Conservation (phyloP, 2,888 invertebrate genomes). For the Tetragonula carbonaria region DNA sequence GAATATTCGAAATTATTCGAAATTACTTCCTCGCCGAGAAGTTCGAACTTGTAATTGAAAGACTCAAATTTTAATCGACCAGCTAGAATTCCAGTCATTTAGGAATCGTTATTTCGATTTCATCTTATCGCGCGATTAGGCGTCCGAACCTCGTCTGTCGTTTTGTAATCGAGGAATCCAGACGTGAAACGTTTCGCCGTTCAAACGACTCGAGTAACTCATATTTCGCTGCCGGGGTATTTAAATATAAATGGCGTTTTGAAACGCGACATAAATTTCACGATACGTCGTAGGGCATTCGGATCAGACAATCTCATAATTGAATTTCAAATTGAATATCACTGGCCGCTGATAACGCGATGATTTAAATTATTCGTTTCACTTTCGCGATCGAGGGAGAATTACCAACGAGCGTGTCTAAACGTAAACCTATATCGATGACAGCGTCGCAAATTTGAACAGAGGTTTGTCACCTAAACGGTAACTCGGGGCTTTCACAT, state of each 20-base stretch:
- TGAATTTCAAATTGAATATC: neutral
- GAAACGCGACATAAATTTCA: neutral
- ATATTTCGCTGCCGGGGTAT: too few relatives aligned
- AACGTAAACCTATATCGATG: slow-evolving; percentile 8
- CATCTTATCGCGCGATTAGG: too few relatives aligned
- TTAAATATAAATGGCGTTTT: too few relatives aligned
- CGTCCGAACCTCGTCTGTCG: too few relatives aligned
- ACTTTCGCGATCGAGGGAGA: neutral
- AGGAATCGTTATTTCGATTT: too few relatives aligned
- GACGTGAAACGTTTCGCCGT: too few relatives aligned
- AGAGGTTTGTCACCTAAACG: neutral
- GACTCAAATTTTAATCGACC: neutral
- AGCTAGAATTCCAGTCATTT: too few relatives aligned
- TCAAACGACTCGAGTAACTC: too few relatives aligned
- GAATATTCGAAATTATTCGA: too few relatives aligned
- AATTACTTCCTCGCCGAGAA: too few relatives aligned
- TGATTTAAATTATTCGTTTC: neutral
- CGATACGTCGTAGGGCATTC: neutral
- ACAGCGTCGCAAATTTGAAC: slow-evolving; percentile 7
- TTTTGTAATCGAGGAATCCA: too few relatives aligned
- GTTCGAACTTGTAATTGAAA: too few relatives aligned
- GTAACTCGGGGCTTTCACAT: slow-evolving; percentile 3
- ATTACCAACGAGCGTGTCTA: neutral
- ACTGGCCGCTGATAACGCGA: neutral
- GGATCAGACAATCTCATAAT: neutral